Evolutionary conservation across 1,140 invertebrate genomes (phyloP).

Genomic region (Cydia splendana): DNA sequence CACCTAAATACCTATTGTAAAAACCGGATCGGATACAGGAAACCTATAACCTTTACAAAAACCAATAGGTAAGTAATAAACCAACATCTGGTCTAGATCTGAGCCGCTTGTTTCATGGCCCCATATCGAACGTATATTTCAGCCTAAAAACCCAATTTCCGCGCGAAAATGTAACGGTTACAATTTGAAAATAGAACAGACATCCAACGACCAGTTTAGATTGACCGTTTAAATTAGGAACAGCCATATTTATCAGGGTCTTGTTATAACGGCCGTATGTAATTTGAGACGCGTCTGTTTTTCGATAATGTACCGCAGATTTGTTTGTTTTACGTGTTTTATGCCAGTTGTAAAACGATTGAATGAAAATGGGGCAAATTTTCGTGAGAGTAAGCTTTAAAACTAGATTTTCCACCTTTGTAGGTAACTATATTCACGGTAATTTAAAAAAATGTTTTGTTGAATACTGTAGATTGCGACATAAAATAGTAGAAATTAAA

Average conservation of each 20-base stretch:
- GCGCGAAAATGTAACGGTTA: slow-evolving; percentile 35
- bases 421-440: no score
- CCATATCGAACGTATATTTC: slow-evolving; percentile 40
- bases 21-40: not conserved
- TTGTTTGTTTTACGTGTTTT: slow-evolving; percentile 33
- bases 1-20: not conserved
- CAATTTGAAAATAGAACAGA: slow-evolving; percentile 36
- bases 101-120: slow-evolving; percentile 32
- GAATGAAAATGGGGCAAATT: not conserved
- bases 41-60: not conserved
- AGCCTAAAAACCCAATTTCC: slow-evolving; percentile 56
- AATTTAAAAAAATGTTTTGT: not conserved
- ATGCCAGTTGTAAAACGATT: slow-evolving; percentile 21
- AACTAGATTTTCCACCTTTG: no score
- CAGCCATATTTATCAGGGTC: not conserved
- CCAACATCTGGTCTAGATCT: slow-evolving; percentile 20
- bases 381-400: no score
- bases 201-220: not conserved
- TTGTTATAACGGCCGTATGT: slow-evolving; percentile 8
- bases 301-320: slow-evolving; percentile 29
- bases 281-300: slow-evolving; percentile 33
- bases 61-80: slow-evolving; percentile 1
- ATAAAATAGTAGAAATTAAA: no score
- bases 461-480: no score
- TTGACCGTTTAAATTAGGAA: not conserved